A percentile compares a stretch with the other conserved stretches of the same genome.
Evolutionary conservation across 1,140 invertebrate species (phyloP).

Genomic region (Achroia grisella): DNA sequence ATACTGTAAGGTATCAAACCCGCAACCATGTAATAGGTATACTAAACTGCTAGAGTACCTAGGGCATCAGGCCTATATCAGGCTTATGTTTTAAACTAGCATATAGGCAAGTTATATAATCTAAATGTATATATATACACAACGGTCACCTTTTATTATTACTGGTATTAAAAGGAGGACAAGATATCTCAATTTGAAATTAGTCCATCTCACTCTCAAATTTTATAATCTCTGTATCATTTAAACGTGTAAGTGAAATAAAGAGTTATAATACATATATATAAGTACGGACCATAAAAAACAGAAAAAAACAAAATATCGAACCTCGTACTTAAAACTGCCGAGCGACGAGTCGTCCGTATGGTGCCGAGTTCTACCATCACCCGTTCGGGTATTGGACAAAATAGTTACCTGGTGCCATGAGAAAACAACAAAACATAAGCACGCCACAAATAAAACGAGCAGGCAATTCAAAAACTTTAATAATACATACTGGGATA

Average conservation of each 20-base stretch:
- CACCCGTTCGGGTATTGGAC: conserved; percentile 65
- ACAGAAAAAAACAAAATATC: conserved; percentile 27
- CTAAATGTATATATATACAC: too few species aligned
- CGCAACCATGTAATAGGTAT: too few species aligned
- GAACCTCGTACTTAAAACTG: conserved; percentile 82
- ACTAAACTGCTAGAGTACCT: too few species aligned
- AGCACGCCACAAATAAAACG: conserved; percentile 14
- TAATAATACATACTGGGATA: conserved; percentile 5
- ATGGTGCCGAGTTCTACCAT: conserved; percentile 75
- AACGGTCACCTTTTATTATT: too few species aligned
- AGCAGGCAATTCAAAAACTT: not conserved
- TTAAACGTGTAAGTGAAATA: conserved; percentile 9
- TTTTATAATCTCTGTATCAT: too few species aligned
- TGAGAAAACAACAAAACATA: conserved; percentile 21
- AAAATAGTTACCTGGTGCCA: conserved; percentile 54
- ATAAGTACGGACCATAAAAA: conserved; percentile 12
- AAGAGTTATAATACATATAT: conserved; percentile 8
- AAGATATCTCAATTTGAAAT: too few species aligned
- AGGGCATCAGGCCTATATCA: too few species aligned
- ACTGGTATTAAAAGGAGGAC: too few species aligned
- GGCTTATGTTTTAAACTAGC: too few species aligned
- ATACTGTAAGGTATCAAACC: too few species aligned
- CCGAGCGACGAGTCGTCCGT: conserved; percentile 82
- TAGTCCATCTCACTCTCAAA: too few species aligned
- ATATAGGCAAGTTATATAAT: too few species aligned